These are phyloP conservation scores for Sinotaia quadrata DNA, from an alignment of 2,888 invertebrate species.

Conservation along the genomic window DNA sequence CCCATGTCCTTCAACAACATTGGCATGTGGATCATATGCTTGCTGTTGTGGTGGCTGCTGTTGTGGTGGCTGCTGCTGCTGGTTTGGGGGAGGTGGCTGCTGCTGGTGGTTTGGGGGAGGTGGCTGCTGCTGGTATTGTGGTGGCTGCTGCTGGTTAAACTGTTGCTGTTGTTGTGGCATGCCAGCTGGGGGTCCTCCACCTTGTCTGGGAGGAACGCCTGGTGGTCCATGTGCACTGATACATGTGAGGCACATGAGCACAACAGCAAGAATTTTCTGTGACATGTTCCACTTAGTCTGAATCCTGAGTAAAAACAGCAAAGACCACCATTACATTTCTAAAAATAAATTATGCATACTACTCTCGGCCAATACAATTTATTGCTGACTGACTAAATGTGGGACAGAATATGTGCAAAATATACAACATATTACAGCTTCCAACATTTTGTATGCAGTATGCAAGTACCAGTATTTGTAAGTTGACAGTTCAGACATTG, in stretches of 20 bases:
- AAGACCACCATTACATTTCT: too few relatives aligned
- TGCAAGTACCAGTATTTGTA: too few relatives aligned
- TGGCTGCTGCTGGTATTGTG: constrained; percentile 28
- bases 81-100: not conserved
- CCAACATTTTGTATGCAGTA: too few relatives aligned
- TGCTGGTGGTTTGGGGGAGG: constrained; percentile 29
- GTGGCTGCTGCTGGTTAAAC: constrained; percentile 21
- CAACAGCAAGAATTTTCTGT: not conserved
- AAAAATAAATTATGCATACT: too few relatives aligned
- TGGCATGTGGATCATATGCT: constrained; percentile 36
- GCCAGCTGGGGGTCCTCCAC: constrained; percentile 12
- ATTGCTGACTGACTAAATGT: too few relatives aligned
- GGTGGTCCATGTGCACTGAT: constrained; percentile 34
- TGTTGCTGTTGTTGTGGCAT: constrained; percentile 27
- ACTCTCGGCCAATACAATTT: too few relatives aligned
- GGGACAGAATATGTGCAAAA: too few relatives aligned
- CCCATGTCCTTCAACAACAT: constrained; percentile 36
- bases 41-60: constrained; percentile 37
- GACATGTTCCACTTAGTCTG: too few relatives aligned
- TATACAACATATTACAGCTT: too few relatives aligned
- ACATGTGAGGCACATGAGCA: constrained; percentile 3
- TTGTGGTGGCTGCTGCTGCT: constrained; percentile 29
- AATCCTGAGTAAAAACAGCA: too few relatives aligned
- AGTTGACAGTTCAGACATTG: too few relatives aligned
- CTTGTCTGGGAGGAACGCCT: constrained; percentile 44